Percentiles rank a stretch among this genome's conserved stretches.
Evolutionary conservation across 1,140 invertebrate species (phyloP).

Genomic region (Tribolium castaneum): DNA sequence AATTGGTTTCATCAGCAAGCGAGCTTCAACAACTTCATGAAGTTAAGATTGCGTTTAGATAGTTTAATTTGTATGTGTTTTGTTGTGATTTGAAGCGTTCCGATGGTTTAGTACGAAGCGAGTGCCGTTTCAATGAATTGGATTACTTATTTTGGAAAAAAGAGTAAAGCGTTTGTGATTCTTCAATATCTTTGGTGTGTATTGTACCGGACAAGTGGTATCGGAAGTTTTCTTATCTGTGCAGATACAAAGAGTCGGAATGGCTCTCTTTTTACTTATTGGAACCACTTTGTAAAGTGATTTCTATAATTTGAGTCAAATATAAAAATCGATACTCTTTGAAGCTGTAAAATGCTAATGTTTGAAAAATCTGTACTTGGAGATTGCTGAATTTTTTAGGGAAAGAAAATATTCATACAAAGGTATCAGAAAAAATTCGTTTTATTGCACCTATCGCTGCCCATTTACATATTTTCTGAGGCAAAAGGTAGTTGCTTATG

Average conservation of each 20-base stretch:
- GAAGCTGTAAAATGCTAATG: background rate
- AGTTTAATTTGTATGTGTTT: conserved; percentile 33
- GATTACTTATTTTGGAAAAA: conserved; percentile 32
- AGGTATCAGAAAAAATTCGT: background rate
- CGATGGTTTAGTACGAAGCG: conserved; percentile 1
- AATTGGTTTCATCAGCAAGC: background rate
- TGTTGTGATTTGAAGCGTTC: conserved; percentile 5
- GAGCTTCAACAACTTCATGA: conserved; percentile 12
- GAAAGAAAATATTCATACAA: too few relatives aligned
- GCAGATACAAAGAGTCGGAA: background rate
- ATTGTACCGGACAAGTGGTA: conserved; percentile 5
- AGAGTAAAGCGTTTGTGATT: background rate
- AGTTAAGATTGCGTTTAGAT: conserved; percentile 34
- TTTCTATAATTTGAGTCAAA: background rate
- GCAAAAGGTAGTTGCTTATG: background rate
- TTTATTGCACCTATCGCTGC: background rate
- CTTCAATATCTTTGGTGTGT: conserved; percentile 16
- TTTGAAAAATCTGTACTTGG: too few relatives aligned
- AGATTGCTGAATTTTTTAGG: background rate
- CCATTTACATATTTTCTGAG: background rate
- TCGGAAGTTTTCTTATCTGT: background rate
- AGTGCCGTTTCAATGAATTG: conserved; percentile 21
- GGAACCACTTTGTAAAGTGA: background rate
- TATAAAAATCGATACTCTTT: background rate
- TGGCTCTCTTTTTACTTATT: background rate